Conservation (phyloP, 2,113 vertebrate genomes). For the Hippoglossus stenolepis region DNA sequence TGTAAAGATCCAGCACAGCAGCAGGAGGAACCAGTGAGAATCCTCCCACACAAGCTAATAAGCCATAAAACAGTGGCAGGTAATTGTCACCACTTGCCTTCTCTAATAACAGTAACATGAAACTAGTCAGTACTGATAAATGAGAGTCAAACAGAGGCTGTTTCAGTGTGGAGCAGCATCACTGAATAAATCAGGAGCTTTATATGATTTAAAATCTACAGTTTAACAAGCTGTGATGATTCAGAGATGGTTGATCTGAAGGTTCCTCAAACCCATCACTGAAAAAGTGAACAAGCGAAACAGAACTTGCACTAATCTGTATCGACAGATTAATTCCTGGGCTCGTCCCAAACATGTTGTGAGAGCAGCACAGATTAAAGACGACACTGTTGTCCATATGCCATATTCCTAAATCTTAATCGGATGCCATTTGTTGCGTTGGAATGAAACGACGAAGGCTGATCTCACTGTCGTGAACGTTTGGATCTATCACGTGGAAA, state of each 20-base stretch:
- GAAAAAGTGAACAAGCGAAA: neutral
- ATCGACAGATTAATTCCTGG: slow-evolving; percentile 25
- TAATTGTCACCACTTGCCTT: slow-evolving; percentile 43
- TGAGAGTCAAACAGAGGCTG: too few species aligned
- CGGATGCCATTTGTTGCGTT: slow-evolving; percentile 19
- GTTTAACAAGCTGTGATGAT: neutral
- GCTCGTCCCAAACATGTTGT: slow-evolving; percentile 38
- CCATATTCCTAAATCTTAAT: slow-evolving; percentile 16
- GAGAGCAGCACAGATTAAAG: slow-evolving; percentile 44
- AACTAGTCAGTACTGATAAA: neutral
- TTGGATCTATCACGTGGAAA: too few species aligned
- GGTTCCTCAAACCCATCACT: neutral
- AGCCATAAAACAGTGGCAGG: slow-evolving; percentile 56
- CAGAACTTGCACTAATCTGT: slow-evolving; percentile 34
- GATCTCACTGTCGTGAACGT: too few species aligned
- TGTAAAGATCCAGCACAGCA: neutral
- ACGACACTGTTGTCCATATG: slow-evolving; percentile 1
- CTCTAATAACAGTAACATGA: neutral
- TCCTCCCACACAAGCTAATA: neutral
- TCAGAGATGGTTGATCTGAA: neutral
- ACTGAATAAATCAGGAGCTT: neutral
- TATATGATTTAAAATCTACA: neutral
- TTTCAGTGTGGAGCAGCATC: neutral
- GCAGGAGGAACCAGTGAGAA: neutral
- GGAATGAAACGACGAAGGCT: neutral